Evolutionary conservation across 2,797 vertebrate species (phyloP), one percentile per base, ranked within the genome.

Genomic region (Propithecus perrieri): DNA sequence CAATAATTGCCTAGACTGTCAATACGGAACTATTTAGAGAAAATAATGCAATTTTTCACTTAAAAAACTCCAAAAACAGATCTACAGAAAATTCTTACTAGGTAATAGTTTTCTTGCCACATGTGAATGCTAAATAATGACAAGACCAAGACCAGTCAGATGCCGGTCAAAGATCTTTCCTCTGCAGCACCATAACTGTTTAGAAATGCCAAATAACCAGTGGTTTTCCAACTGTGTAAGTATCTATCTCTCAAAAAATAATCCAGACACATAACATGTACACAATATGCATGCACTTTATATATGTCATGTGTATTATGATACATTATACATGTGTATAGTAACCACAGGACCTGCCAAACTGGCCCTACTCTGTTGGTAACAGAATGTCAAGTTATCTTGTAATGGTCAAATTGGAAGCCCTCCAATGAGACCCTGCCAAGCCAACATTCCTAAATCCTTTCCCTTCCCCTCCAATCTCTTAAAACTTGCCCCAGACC

Each of bases 31-130:
- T 92, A 83, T 59, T 95, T 97, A 97, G 46, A 88, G 33, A 46
- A 92, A 80, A 76, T 7, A 90, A 79, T 88, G 46, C 14, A 84
- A 20, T 94, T 96, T 88, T 48, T 96, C 38, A 75, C 46, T 84
- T 8, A 59, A 67, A 81, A 81, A 83, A 48, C n/a, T 79, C n/a
- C 59, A 38, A 80, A 93, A 88, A 63, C 14, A 50, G 24, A 41
- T 89, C 20, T 55, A 14, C 26, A 59, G 43, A 85, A 92, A 89
- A 74, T 81, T 65, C 5, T 72, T 93, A 63, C 84, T 22, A 63
- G 41, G 24, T 85, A 65, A 75, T 41, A 17, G 22, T 81, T 93
- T 92, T 95, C 74, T 84, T 91, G 46, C 74, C 28, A 50, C 15
- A 79, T 79, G 26, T 80, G 65, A 85, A 76, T 92, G 50, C 14